Base-by-base conservation (phyloP, 2,797 vertebrate genomes). In the Erethizon dorsatum region DNA sequence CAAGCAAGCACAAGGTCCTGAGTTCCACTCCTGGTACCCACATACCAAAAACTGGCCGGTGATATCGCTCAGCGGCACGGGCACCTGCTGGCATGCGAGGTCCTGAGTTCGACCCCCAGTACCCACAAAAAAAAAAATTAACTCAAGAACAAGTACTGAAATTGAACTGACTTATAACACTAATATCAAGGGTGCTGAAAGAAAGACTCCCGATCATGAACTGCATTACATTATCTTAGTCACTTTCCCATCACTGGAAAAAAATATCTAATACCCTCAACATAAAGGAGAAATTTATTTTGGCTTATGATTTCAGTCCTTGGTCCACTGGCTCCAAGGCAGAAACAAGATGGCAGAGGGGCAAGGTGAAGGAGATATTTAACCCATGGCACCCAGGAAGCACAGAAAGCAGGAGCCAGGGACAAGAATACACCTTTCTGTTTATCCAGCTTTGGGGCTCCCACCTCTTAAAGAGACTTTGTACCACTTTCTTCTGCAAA, bases 141-240 rank as follows among this genome's bases (percentile, higher is more conserved):
- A 95, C 33, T 89, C 5, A n/a, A 56, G 54, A 87, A 52, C 47
- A 83, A 95, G 82, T 56, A 69, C 57, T 71, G 57, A 93, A 86
- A 1, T n/a, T 82, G n/a, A 82, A 80, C 12, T 94, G 10, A 77
- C 28, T 47, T 78, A 56, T 45, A 92, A 71, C 54, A 33, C n/a
- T 41, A 65, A 20, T 37, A 67, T 79, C 50, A 77, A 80, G 50
- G 10, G 12, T 83, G 83, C 79, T 83, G 11, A 45, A 71, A 79
- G n/a, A 87, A 37, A 67, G 52, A 31, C 2, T 5, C n/a, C 50
- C 65, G 33, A 26, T 6, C 37, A 82, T 59, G 69, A 71, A 90
- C 41, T 87, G 22, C 33, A 52, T 59, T 17, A 37, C 50, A 41
- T 9, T 15, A 28, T 31, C 73, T 77, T 77, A 31, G 12, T 28